Conservation (phyloP, 2,888 invertebrate species). For the Agriotes lineatus region DNA sequence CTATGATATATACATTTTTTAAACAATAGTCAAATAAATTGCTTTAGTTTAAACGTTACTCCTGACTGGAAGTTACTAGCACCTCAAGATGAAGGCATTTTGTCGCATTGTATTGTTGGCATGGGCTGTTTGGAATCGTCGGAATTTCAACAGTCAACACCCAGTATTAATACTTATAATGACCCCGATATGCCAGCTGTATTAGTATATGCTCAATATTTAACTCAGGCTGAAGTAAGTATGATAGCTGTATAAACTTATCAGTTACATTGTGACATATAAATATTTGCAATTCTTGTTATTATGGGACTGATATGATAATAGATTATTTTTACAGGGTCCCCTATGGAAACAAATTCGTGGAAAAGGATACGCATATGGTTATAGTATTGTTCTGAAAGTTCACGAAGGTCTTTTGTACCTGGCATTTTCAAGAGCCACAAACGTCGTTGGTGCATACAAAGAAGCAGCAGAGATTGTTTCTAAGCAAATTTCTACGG, state of each 20-base stretch:
- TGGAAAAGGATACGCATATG: conserved; percentile 88
- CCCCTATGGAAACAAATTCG: conserved; percentile 91
- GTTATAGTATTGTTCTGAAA: conserved; percentile 75
- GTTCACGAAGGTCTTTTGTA: conserved; percentile 79
- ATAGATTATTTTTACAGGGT: conserved; percentile 78
- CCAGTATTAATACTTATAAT: conserved; percentile 74
- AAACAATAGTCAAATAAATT: too few relatives aligned
- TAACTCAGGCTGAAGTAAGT: conserved; percentile 84
- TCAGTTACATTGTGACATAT: too few relatives aligned
- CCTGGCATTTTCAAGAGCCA: conserved; percentile 81
- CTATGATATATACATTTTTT: neutral
- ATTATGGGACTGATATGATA: conserved; percentile 1
- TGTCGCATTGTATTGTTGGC: conserved; percentile 78
- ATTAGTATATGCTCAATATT: conserved; percentile 85
- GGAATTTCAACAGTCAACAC: conserved; percentile 77
- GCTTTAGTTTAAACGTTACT: conserved; percentile 58
- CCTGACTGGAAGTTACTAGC: conserved; percentile 65
- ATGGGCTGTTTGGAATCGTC: conserved; percentile 87
- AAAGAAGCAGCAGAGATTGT: conserved; percentile 81
- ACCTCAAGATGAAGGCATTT: conserved; percentile 59
- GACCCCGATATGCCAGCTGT: conserved; percentile 79
- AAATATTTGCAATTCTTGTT: too few relatives aligned
- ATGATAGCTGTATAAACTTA: neutral
- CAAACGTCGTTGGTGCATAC: conserved; percentile 86
- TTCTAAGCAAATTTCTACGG: conserved; percentile 73